phyloP scores from a whole-genome alignment of 2,797 vertebrate genomes.

The Echiichthys vipera region DNA sequence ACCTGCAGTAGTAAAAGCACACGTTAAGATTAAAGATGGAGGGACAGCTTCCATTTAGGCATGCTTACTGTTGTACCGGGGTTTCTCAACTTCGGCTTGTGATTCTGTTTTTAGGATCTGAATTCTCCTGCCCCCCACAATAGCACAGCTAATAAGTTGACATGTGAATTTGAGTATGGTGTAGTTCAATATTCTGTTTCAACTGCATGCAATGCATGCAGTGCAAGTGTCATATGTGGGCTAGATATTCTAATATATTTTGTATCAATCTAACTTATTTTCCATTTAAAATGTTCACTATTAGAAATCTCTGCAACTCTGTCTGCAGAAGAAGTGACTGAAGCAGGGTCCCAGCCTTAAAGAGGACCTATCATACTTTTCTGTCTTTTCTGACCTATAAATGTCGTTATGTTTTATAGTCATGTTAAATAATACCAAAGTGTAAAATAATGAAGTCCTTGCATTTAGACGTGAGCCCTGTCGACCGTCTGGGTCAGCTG shows the following conservation, averaged over 20 bases:
- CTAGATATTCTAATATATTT: background rate
- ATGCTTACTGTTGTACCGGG: background rate
- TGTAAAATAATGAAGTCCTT: too few species aligned
- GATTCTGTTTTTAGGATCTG: constrained; percentile 1
- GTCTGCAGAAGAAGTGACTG: background rate
- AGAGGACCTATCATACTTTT: too few species aligned
- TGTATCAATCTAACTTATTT: background rate
- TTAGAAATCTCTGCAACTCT: background rate
- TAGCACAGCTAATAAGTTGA: constrained; percentile 1
- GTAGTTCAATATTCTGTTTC: constrained; percentile 8
- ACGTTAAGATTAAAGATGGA: background rate
- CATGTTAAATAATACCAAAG: too few species aligned
- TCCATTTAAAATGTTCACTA: background rate
- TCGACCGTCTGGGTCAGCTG: too few species aligned
- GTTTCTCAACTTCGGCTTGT: background rate
- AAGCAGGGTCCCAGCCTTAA: background rate
- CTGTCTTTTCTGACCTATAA: too few species aligned
- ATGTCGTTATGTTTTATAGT: too few species aligned
- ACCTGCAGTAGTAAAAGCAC: background rate
- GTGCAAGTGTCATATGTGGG: constrained; percentile 1
- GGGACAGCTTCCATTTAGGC: background rate
- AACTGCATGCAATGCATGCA: constrained; percentile 30
- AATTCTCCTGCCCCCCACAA: background rate
- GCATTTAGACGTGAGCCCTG: too few species aligned
- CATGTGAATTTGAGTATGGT: constrained; percentile 2